Conservation (phyloP, 2,113 vertebrate species). For the Pituophis catenifer region DNA sequence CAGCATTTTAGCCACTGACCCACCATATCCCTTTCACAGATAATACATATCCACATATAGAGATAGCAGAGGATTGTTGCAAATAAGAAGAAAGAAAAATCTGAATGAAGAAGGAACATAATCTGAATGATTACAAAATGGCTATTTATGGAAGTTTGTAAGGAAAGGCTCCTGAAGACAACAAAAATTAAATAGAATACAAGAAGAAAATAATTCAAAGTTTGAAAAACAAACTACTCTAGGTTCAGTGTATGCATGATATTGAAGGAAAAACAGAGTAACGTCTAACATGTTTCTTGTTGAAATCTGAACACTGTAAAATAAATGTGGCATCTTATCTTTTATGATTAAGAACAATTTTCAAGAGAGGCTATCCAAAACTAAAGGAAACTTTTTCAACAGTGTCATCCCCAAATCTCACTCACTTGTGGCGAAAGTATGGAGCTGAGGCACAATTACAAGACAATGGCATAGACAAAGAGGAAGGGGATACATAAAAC, state of each 20-base stretch:
- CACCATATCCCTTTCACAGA: too few relatives aligned
- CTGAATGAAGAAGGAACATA: neutral
- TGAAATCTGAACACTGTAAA: neutral
- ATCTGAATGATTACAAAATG: neutral
- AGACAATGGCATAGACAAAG: neutral
- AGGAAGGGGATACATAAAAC: neutral
- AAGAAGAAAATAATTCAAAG: too few relatives aligned
- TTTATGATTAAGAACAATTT: neutral
- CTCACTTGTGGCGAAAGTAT: neutral
- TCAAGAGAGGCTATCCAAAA: neutral
- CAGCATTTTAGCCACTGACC: too few relatives aligned
- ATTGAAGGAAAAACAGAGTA: neutral
- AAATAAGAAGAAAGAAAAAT: neutral
- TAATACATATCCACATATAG: neutral
- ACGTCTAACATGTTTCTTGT: neutral
- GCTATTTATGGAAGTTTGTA: too few relatives aligned
- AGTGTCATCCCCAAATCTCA: neutral
- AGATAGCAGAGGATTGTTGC: neutral
- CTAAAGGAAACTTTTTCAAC: neutral
- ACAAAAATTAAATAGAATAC: too few relatives aligned
- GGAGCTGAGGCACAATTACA: neutral
- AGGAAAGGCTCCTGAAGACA: too few relatives aligned
- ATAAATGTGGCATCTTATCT: neutral
- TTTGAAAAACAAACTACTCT: too few relatives aligned
- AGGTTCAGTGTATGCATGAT: neutral